These are phyloP conservation scores for Argya squamiceps DNA, from an alignment of 2,797 vertebrate species.

Conservation along the genomic window DNA sequence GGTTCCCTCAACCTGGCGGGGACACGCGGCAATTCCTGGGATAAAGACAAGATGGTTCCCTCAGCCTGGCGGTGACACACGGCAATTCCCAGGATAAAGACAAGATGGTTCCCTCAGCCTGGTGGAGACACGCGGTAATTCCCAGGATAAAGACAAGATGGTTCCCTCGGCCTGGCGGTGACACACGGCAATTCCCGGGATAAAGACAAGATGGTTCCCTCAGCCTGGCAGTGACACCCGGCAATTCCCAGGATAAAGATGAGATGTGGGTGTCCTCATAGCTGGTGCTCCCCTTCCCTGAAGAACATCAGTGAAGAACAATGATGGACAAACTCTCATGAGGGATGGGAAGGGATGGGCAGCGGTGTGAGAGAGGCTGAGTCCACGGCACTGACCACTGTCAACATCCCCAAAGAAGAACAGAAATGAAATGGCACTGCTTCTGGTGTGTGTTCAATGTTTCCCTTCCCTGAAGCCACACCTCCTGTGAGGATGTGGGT, in stretches of 20 bases:
- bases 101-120: neutral
- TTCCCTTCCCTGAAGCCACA: neutral
- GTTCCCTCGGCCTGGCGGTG: fast-evolving
- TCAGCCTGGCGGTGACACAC: neutral
- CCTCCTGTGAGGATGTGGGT: neutral
- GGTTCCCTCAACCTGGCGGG: too few species aligned
- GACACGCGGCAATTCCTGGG: too few species aligned
- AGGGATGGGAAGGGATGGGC: neutral
- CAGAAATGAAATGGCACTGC: fast-evolving
- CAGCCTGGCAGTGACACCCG: fast-evolving
- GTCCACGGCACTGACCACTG: neutral
- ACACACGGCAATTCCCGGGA: fast-evolving
- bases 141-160: too few species aligned
- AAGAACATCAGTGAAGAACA: neutral
- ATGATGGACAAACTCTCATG: neutral
- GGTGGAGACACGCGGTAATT: too few species aligned
- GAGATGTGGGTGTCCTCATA: neutral
- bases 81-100: neutral
- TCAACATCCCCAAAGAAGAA: fast-evolving
- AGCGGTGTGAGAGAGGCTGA: fast-evolving
- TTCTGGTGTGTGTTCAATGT: neutral
- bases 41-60: neutral
- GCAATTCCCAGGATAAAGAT: neutral
- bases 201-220: neutral
- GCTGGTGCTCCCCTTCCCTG: neutral